Percentiles rank a stretch among this genome's conserved stretches.
Evolutionary conservation across 2,113 vertebrate species (phyloP).

Genomic region (Oncorhynchus mykiss): DNA sequence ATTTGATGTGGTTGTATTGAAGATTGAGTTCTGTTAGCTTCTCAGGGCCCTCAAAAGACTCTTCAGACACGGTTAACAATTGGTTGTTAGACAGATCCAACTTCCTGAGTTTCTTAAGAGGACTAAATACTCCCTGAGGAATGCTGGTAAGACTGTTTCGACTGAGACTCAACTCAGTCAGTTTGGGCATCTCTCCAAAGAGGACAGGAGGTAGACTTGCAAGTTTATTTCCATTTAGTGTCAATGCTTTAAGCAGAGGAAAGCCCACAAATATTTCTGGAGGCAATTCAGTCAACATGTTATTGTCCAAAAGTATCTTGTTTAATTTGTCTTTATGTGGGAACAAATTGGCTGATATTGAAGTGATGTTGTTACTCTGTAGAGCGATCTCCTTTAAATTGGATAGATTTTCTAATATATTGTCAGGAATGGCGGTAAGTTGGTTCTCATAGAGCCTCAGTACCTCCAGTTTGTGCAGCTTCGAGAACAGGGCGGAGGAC

Average conservation of each 20-base stretch:
- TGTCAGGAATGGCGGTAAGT: conserved; percentile 66
- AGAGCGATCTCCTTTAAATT: conserved; percentile 72
- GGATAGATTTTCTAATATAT: conserved; percentile 64
- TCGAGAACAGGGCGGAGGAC: conserved; percentile 62
- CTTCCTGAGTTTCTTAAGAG: conserved; percentile 66
- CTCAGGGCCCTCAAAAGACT: conserved; percentile 69
- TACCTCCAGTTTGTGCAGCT: conserved; percentile 60
- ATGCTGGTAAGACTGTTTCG: conserved; percentile 69
- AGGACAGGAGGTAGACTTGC: conserved; percentile 61
- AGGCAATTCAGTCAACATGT: conserved; percentile 71
- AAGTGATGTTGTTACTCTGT: conserved; percentile 63
- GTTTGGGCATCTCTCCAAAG: conserved; percentile 66
- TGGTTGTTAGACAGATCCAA: conserved; percentile 74
- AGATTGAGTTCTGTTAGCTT: conserved; percentile 72
- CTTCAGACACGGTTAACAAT: conserved; percentile 58
- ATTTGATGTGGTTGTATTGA: conserved; percentile 61
- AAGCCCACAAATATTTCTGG: conserved; percentile 69
- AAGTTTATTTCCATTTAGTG: conserved; percentile 67
- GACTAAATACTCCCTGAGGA: conserved; percentile 64
- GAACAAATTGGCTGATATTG: conserved; percentile 68
- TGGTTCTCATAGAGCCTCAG: conserved; percentile 78
- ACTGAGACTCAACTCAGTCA: conserved; percentile 68
- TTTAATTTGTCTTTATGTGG: conserved; percentile 68
- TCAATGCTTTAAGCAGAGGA: conserved; percentile 65
- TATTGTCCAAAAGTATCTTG: conserved; percentile 64